These are phyloP conservation scores for Cyprinodon variegatus DNA, from an alignment of 2,113 vertebrate genomes.

Conservation along the genomic window DNA sequence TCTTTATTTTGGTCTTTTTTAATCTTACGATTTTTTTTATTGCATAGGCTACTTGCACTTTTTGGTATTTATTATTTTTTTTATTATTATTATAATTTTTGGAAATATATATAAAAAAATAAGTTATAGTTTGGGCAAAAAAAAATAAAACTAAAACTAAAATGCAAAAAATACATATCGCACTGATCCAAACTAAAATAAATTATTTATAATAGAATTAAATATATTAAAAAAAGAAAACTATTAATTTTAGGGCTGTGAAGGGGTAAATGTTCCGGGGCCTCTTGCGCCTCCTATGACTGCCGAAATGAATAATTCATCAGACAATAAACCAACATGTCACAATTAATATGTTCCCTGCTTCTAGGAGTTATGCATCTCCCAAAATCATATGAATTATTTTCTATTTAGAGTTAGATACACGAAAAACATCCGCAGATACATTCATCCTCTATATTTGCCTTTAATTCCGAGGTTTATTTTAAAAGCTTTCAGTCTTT, in stretches of 20 bases:
- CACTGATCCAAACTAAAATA: too few species aligned
- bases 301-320: conserved; percentile 17
- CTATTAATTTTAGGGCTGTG: background rate
- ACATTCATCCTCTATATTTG: background rate
- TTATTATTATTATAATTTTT: background rate
- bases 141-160: background rate
- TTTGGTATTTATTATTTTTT: background rate
- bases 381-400: background rate
- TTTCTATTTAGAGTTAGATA: background rate
- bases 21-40: background rate
- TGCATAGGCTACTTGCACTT: background rate
- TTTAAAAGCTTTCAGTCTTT: background rate
- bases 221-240: background rate
- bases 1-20: background rate
- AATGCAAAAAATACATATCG: background rate
- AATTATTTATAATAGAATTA: too few species aligned
- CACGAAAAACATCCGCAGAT: background rate
- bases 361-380: background rate
- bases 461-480: background rate
- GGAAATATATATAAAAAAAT: background rate
- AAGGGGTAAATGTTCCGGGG: conserved; percentile 5
- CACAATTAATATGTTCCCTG: conserved; percentile 11
- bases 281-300: conserved; percentile 17
- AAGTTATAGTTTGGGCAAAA: background rate
- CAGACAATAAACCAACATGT: conserved; percentile 31